Evolutionary conservation across 2,888 invertebrate species (phyloP), one percentile per base, ranked within the genome.

Genomic region (Ophion obscuratus): DNA sequence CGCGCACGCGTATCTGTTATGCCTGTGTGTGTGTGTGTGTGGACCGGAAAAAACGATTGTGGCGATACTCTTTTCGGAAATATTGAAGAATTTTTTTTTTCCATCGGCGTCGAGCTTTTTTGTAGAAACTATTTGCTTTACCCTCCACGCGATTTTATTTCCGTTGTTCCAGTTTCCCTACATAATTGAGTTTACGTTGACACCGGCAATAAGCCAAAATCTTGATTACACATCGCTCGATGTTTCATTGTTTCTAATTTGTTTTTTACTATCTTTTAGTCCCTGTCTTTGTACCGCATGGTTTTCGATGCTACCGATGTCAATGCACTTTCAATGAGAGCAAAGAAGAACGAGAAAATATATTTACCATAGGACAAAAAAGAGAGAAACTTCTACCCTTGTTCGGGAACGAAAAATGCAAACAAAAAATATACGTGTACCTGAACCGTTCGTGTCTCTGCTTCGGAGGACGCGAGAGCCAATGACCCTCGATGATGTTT

Each of bases 171-270:
- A n/a, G 5, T 59, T 59, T 64, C 40, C 57, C 31, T 53, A 2
- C 68, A n/a, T 67, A n/a, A 44, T 76, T 73, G 61, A 83, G 20
- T 81, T 31, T 67, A 40, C 53, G 40, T 71, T 53, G 62, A 76
- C 61, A 77, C 67, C n/a, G 27, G 44, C 20, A 66, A 40, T 44
- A 64, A 74, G 81, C 47, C 73, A 77, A 81, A 62, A 83, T 76
- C 80, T 83, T 81, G 47, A 31, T 81, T 81, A 70, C 71, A 78
- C 70, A 75, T 84, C 81, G 81, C 77, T 17, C 40, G 7, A 53
- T 57, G 27, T 59, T 64, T 66, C 24, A 59, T 77, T 67, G 20
- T 7, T 57, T 67, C 36, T 24, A 44, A 31, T 74, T 67, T 59
- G 7, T 44, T 76, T 24, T 4, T 67, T 59, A 27, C 47, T 59